Base-by-base conservation (phyloP, 2,888 invertebrate genomes). In the Ariolimax columbianus region DNA sequence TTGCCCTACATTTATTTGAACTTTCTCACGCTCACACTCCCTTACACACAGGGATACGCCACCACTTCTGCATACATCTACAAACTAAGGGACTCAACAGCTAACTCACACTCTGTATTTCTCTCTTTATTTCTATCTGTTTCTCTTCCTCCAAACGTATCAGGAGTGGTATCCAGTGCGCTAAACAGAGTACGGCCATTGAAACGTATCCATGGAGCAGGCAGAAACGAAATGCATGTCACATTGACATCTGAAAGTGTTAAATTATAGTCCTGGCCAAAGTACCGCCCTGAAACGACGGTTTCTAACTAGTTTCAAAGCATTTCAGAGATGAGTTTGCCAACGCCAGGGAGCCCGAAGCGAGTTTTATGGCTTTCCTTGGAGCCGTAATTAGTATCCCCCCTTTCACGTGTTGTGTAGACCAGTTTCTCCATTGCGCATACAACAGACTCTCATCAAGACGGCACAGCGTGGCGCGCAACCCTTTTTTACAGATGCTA, bases 361-460 rank as follows among this genome's bases (percentile, higher is more conserved):
- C 11, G 47, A 79, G 38, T 79, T 79, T 79, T 79, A 79, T 66
- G 38, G 43, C 79, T 66, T 30, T 40, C 40, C 14, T 33, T 23
- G 79, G 43, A 66, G 79, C 66, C 63, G 79, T n/a, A 79, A 79
- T 79, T 79, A 66, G 19, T 68, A 43, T 30, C 30, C 23, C 36
- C n/a, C 30, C 79, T 79, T 79, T 79, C 43, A 79, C 68, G 43
- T 68, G 33, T 66, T 79, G 14, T 17, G 63, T 78, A n/a, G 9
- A n/a, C 79, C 17, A 63, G 26, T 23, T 14, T 23, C 33, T 79
- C n/a, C 79, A 68, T 68, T 17, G n/a, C 43, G 66, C 79, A 2
- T 23, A 23, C 26, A 78, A 78, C 36, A 59, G 11, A 36, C 1
- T 40, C n/a, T 23, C 66, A 47, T 68, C 66, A 79, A 78, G 38